Conservation (phyloP, 2,797 vertebrate species). For the Melopsittacus undulatus region DNA sequence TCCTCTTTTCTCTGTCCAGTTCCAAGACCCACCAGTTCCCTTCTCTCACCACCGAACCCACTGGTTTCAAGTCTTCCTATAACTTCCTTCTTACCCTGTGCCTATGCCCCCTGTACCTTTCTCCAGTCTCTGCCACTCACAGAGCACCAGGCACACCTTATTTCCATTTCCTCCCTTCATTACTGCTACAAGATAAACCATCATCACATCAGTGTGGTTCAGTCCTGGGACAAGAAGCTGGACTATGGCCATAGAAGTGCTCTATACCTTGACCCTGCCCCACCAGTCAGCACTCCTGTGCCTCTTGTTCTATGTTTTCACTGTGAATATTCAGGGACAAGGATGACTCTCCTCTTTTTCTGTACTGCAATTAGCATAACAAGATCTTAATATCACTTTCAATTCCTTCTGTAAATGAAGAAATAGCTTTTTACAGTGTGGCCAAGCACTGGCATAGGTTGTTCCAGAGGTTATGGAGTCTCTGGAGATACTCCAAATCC, state of each 20-base stretch:
- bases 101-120: neutral
- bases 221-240: neutral
- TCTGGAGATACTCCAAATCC: neutral
- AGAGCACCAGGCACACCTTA: neutral
- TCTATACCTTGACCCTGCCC: neutral
- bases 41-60: neutral
- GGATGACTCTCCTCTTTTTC: neutral
- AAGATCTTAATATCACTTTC: neutral
- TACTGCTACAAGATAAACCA: neutral
- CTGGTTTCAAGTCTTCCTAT: neutral
- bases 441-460: neutral
- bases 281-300: neutral
- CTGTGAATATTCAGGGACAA: neutral
- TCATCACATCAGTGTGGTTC: fast-evolving
- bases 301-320: neutral
- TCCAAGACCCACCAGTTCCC: neutral
- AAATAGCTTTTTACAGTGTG: neutral
- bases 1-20: neutral
- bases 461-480: neutral
- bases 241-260: neutral
- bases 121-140: neutral
- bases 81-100: neutral
- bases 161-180: neutral
- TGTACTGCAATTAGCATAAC: neutral
- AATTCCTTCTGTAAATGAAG: neutral